Evolutionary conservation across 2,888 invertebrate species (phyloP).

Genomic region (Oscheius sp.): DNA sequence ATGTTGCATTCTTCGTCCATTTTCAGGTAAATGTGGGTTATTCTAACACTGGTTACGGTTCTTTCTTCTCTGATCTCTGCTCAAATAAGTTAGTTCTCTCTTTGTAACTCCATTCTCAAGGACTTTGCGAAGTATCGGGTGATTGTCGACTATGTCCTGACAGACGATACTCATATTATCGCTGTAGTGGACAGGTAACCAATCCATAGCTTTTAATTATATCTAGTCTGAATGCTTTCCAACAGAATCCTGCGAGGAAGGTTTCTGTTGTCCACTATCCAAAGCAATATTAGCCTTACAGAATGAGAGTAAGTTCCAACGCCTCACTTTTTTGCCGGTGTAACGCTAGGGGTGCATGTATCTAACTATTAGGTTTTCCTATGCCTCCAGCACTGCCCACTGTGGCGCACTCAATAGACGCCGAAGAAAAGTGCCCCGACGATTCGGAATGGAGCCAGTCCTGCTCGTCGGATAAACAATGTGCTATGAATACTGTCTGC

Average conservation of each 20-base stretch:
- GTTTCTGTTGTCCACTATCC: slow-evolving; percentile 54
- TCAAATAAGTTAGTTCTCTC: slow-evolving; percentile 10
- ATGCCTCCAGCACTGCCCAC: slow-evolving; percentile 26
- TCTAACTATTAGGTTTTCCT: slow-evolving; percentile 21
- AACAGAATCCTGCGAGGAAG: slow-evolving; percentile 53
- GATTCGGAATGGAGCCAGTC: slow-evolving; percentile 34
- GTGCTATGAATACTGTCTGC: slow-evolving; percentile 15
- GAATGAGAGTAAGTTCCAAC: slow-evolving; percentile 38
- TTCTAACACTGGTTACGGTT: not conserved
- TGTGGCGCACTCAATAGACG: slow-evolving; percentile 27
- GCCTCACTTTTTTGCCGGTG: not conserved
- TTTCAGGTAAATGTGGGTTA: slow-evolving; percentile 24
- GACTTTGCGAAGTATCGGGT: slow-evolving; percentile 53
- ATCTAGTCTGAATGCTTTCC: slow-evolving; percentile 52
- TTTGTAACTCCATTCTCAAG: slow-evolving; percentile 27
- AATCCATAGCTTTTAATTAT: not conserved
- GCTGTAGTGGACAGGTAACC: slow-evolving; percentile 45
- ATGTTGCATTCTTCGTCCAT: too few species aligned
- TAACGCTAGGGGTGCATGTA: slow-evolving; percentile 12
- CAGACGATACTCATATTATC: slow-evolving; percentile 52
- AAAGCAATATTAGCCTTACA: slow-evolving; percentile 36
- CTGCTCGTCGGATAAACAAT: slow-evolving; percentile 21
- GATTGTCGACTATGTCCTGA: slow-evolving; percentile 53
- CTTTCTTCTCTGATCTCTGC: not conserved
- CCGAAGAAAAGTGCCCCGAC: slow-evolving; percentile 47